Base-by-base conservation (phyloP, 2,797 vertebrate species). In the Gymnodraco acuticeps region DNA sequence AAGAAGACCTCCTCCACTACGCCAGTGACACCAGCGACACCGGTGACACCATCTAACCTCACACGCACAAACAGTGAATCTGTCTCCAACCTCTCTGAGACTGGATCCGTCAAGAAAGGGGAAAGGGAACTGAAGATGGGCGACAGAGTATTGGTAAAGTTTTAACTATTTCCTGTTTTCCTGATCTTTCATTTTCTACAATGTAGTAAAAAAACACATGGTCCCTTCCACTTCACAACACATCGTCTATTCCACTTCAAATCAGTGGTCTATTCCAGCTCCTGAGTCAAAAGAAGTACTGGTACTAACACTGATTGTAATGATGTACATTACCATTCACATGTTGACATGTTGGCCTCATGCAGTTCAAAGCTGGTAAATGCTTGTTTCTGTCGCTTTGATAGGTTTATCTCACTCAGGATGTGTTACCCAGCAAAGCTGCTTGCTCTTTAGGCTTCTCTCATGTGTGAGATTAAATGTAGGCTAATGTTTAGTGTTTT, bases 71-170 rank as follows among this genome's bases (percentile, higher is more conserved):
- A 96, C 85, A 99, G 97, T 7, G 98, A 98, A 78, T 99, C 98
- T 0, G 72, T 98, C 73, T 99, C 98, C 52, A 99, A 99, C 89
- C 96, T 99, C 14, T 99, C 98, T 0, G 98, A 99, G 90, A 94
- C 96, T 0, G 97, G 98, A 14, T 99, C 98, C 0, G 82, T 99
- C 47, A 99, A 99, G 92, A 99, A 99, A 82, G 97, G 97, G 0
- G 98, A 99, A 78, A 89, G 98, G 51, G 98, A 99, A 75, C 96
- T 99, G 83, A 99, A 97, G 94, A 96, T 98, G 10, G 96, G 97
- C 3, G 98, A 99, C 68, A 91, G 98, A 38, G 98, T 99, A 19
- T 82, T 99, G 97, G 98, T 99, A 94, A 97, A 94, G 62, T 64
- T 87, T 80, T 10, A 38, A 38, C 33, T 38, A 7, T 38, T 38